phyloP scores from a whole-genome alignment of 2,888 invertebrate species.

The Tillus elongatus region DNA sequence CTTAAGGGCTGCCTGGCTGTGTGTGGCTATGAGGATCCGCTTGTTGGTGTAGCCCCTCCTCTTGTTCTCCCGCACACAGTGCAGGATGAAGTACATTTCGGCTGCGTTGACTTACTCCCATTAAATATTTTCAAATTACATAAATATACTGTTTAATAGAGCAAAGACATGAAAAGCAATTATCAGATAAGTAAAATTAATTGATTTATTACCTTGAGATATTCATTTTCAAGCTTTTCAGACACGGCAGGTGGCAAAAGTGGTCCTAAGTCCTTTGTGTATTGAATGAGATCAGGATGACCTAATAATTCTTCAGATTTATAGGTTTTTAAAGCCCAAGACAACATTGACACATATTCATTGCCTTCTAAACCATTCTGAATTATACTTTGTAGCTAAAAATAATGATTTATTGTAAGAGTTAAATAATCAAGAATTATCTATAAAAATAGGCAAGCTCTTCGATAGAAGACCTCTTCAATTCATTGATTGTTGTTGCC shows the following conservation, averaged over 20 bases:
- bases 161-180: constrained; percentile 5
- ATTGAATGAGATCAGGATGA: constrained; percentile 61
- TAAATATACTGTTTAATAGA: no score
- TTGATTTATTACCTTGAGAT: constrained; percentile 62
- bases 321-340: constrained; percentile 90
- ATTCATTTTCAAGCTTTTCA: constrained; percentile 71
- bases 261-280: constrained; percentile 57
- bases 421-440: not conserved
- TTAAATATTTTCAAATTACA: no score
- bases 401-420: no score
- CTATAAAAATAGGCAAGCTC: constrained; percentile 6
- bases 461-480: no score
- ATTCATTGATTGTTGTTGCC: no score
- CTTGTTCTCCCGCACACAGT: no score
- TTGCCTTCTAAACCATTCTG: constrained; percentile 85
- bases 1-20: no score
- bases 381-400: constrained; percentile 77
- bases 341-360: constrained; percentile 88
- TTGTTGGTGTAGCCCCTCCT: no score
- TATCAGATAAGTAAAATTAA: no score
- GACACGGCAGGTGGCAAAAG: constrained; percentile 67
- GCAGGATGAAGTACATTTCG: no score
- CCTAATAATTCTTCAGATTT: constrained; percentile 80
- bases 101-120: no score
- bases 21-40: no score